phyloP scores from a whole-genome alignment of 2,797 vertebrate genomes.

The Masticophis lateralis region DNA sequence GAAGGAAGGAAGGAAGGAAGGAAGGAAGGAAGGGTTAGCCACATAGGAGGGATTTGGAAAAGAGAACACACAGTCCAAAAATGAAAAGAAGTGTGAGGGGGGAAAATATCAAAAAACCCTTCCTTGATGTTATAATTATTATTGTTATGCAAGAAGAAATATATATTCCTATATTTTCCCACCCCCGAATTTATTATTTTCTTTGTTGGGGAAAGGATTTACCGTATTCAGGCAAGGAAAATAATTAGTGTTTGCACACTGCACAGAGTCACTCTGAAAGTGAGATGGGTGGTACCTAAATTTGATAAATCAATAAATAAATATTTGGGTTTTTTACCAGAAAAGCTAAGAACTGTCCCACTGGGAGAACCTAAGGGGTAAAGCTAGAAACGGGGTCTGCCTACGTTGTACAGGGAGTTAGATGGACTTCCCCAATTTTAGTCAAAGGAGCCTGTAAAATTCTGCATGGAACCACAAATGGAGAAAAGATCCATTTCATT shows the following conservation, averaged over 20 bases:
- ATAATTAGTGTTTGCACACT: background rate
- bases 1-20: fast-evolving
- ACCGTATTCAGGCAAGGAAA: background rate
- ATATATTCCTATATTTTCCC: background rate
- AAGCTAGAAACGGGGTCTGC: background rate
- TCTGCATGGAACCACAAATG: background rate
- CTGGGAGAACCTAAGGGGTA: background rate
- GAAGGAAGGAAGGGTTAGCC: background rate
- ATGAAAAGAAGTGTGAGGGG: background rate
- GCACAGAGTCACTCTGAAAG: background rate
- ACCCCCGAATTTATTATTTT: background rate
- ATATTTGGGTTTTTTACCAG: background rate
- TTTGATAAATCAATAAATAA: too few relatives aligned
- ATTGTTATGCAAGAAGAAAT: background rate
- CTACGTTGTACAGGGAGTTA: background rate
- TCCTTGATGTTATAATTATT: background rate
- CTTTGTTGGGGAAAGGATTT: background rate
- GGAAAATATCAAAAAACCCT: background rate
- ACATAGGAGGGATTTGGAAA: background rate
- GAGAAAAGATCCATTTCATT: background rate
- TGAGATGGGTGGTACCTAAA: background rate
- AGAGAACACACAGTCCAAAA: background rate
- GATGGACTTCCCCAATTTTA: background rate
- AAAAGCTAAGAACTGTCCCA: background rate
- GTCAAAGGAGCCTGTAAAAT: background rate